Percentiles rank a stretch among this genome's conserved stretches.
Conservation (phyloP, 23 tunicate species). For the Ciona savignyi region DNA sequence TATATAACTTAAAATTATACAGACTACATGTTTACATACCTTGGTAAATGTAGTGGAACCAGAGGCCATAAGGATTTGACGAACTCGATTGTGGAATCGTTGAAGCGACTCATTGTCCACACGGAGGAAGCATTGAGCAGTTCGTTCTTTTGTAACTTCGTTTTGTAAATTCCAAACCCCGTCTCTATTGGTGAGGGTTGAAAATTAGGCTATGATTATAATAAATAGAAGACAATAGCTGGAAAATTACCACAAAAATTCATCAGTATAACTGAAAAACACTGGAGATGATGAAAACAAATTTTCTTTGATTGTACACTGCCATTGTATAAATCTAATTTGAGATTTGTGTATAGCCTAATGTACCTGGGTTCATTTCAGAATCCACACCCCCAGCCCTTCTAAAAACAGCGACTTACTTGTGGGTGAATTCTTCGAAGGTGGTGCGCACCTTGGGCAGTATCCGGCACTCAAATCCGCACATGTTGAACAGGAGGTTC, state of each 20-base stretch:
- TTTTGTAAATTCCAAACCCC: constrained; percentile 99
- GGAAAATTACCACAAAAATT: neutral
- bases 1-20: too few relatives aligned
- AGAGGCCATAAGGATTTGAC: constrained; percentile 98
- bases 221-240: neutral
- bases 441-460: constrained; percentile 95
- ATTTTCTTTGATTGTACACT: too few relatives aligned
- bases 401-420: constrained; percentile 28
- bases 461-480: constrained; percentile 98
- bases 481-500: constrained; percentile 97
- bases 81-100: constrained; percentile 96
- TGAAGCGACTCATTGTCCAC: constrained; percentile 97
- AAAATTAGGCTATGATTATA: neutral
- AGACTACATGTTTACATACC: too few relatives aligned
- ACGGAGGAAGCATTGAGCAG: constrained; percentile 99
- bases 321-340: too few relatives aligned
- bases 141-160: constrained; percentile 96
- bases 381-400: too few relatives aligned
- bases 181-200: constrained; percentile 77
- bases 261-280: too few relatives aligned
- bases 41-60: constrained; percentile 99
- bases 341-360: too few relatives aligned
- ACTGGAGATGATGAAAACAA: too few relatives aligned
- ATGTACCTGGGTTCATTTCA: too few relatives aligned
- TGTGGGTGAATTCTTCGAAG: constrained; percentile 96